Base-by-base conservation (phyloP, 2,113 vertebrate species). In the Pelvicachromis taeniatus region DNA sequence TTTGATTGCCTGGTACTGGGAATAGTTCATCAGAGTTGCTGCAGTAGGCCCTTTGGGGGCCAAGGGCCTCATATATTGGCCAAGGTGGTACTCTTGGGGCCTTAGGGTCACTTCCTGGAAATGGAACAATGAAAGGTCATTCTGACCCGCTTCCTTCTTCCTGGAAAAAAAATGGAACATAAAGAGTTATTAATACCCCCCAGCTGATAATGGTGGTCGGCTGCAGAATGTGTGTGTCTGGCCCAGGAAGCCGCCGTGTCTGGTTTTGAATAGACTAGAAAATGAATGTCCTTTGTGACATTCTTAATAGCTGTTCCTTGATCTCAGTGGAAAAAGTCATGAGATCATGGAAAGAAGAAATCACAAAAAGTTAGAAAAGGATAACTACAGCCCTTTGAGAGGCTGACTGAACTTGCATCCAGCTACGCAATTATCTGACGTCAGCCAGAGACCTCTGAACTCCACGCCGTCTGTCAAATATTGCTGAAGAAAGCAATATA, bases 101-200 rank as follows among this genome's bases (percentile, higher is more conserved):
- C 86, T 89, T 80, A 40, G 11, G 53, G 82, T 82, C 82, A 92
- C 90, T 93, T 95, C 92, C 92, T 92, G 91, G 92, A 95, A 94
- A 85, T 78, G 70, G 83, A 93, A 95, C 94, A 95, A 92, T 94
- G 88, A 89, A 88, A 85, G 92, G 90, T 91, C 91, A 85, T 92
- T 94, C 82, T 92, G 63, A 80, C 59, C 81, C 58, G 79, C 88
- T 91, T 92, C 88, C 88, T 80, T 59, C 82, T 94, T 93, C 93
- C 82, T 93, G 91, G 89, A 90, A 93, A 93, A 93, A 73, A 93
- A 91, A 80, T 16, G 38, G 26, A 81, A 38, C 56, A 61, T 81
- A 87, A 90, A 87, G 55, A 84, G 88, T 94, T 95, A 95, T 95
- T 93, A 95, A 95, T 95, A 94, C 73, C 61, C 82, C 33, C 26